phyloP scores from a whole-genome alignment of 2,113 vertebrate genomes.

The Upupa epops region DNA sequence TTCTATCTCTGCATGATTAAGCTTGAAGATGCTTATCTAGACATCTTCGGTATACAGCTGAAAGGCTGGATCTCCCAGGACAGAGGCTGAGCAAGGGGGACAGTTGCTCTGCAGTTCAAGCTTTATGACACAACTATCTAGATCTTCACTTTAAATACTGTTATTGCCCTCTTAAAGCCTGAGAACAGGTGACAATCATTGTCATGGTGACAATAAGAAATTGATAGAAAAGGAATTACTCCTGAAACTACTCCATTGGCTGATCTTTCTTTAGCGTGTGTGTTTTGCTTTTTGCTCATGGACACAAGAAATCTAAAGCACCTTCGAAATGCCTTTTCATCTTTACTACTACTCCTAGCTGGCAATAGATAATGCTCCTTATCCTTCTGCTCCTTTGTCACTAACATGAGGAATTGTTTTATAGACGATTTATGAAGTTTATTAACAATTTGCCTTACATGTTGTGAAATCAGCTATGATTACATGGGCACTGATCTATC shows the following conservation, averaged over 20 bases:
- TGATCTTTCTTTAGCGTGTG: neutral
- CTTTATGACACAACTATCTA: neutral
- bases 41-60: neutral
- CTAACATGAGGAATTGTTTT: neutral
- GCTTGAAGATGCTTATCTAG: neutral
- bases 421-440: neutral
- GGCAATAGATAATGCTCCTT: neutral
- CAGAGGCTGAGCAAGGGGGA: neutral
- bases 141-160: neutral
- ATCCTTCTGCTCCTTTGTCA: neutral
- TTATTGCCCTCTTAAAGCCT: neutral
- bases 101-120: neutral
- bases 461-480: neutral
- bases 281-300: neutral
- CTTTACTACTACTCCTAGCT: neutral
- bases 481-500: neutral
- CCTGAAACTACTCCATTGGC: neutral
- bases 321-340: neutral
- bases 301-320: neutral
- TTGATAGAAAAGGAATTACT: neutral
- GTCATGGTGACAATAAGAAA: neutral
- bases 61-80: neutral
- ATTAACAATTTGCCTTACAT: neutral
- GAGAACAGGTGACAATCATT: neutral
- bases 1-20: neutral